Base-by-base conservation (phyloP, 2,888 invertebrate genomes). In the Itoplectis maculator region DNA sequence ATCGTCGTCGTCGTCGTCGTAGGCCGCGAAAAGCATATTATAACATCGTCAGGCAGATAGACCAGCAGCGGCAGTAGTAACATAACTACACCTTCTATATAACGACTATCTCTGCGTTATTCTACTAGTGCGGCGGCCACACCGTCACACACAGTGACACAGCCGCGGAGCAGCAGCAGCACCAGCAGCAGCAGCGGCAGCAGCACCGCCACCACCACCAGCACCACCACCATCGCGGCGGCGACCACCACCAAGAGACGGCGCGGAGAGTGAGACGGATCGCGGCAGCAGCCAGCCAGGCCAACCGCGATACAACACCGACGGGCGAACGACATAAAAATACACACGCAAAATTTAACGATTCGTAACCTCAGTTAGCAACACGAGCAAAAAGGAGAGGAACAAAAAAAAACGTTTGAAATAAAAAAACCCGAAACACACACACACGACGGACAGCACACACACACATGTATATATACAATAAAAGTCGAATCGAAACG, bases 11-110 rank as follows among this genome's bases (percentile, higher is more conserved):
- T 11, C 23, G 72, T 65, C 54, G 79, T 74, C n/a, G n/a, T n/a
- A n/a, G 72, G 72, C 69, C 70, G 70, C 13, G 40, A 37, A 61
- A 61, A 61, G 37, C 37, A 79, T 75, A 79, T 79, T 51, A 73
- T 69, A 74, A 75, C 51, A 80, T 79, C 78, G 18, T 51, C 40
- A 37, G 9, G 47, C 29, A 18, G 65, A 23, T 20, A 29, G 29
- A 29, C 29, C 29, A 29, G 51, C 45, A 45, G 35, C 56, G 18
- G 68, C 20, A 15, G 42, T 59, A 61, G 77, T 69, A 73, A 77
- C 69, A 66, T 42, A 75, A 70, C 74, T 70, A 45, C 65, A 79
- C 51, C 59, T 72, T 2, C 49, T 54, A 63, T 70, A 51, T 45
- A 74, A 40, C 72, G 29, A 72, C 59, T 56, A 35, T 66, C 35